Conservation (phyloP, 2,888 invertebrate species). For the Drosophila macrothrix region DNA sequence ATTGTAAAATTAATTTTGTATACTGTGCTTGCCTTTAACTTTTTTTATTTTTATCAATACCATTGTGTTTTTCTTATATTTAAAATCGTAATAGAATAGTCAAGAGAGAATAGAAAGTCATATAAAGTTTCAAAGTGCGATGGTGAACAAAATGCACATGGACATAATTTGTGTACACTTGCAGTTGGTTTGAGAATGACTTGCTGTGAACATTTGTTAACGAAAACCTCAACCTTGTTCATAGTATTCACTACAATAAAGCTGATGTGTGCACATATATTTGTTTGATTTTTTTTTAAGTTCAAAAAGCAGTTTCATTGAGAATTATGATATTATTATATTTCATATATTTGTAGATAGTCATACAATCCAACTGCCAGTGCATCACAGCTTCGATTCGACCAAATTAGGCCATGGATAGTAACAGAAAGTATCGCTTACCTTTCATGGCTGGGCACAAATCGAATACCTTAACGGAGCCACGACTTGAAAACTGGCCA, state of each 20-base stretch:
- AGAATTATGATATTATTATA: not conserved
- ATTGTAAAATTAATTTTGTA: not conserved
- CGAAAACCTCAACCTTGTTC: not conserved
- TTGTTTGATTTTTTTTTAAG: no score
- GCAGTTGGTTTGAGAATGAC: conserved; percentile 1
- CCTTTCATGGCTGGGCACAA: conserved; percentile 90
- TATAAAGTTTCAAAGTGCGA: not conserved
- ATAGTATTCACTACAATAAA: not conserved
- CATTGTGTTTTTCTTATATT: not conserved
- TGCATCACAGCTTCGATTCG: conserved; percentile 26
- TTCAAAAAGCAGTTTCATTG: not conserved
- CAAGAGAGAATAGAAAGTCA: not conserved
- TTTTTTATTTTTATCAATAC: no score
- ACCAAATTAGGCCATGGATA: conserved; percentile 8
- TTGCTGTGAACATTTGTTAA: not conserved
- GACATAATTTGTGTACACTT: not conserved
- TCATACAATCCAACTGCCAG: conserved; percentile 4
- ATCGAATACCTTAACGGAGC: conserved; percentile 89
- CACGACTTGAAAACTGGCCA: conserved; percentile 90
- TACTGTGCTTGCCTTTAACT: no score
- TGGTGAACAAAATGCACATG: conserved; percentile 2
- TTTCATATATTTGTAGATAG: not conserved
- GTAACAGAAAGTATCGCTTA: conserved; percentile 75
- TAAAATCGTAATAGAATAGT: not conserved
- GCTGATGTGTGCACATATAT: not conserved